Conservation (phyloP, 2,888 invertebrate genomes). For the Apodemia zela region DNA sequence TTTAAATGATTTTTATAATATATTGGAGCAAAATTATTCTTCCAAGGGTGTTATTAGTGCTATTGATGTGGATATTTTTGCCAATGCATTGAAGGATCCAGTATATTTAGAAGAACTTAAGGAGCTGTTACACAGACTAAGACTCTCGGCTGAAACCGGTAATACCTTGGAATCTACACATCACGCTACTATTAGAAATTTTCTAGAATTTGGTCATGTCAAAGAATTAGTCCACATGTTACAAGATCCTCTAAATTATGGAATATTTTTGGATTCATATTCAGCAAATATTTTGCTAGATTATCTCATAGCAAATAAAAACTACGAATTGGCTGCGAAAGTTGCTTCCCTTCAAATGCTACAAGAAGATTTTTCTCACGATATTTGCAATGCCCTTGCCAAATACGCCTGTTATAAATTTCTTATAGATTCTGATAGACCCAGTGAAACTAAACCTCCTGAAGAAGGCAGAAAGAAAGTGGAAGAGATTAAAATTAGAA, state of each 20-base stretch:
- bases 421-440: slow-evolving; percentile 57
- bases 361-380: slow-evolving; percentile 91
- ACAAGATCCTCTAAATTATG: slow-evolving; percentile 91
- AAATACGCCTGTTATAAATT: slow-evolving; percentile 88
- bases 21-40: slow-evolving; percentile 84
- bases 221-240: slow-evolving; percentile 86
- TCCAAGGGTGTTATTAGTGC: slow-evolving; percentile 83
- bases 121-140: slow-evolving; percentile 85
- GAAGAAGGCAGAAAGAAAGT: slow-evolving; percentile 49
- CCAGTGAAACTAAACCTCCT: slow-evolving; percentile 34
- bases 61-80: slow-evolving; percentile 91
- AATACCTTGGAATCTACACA: slow-evolving; percentile 89
- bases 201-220: slow-evolving; percentile 74
- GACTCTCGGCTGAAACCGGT: slow-evolving; percentile 85
- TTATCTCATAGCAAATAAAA: slow-evolving; percentile 84
- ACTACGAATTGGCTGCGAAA: slow-evolving; percentile 86
- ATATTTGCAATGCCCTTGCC: slow-evolving; percentile 84
- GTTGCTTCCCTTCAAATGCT: slow-evolving; percentile 90
- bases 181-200: slow-evolving; percentile 87
- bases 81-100: slow-evolving; percentile 82
- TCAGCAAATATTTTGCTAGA: slow-evolving; percentile 90
- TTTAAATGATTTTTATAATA: slow-evolving; percentile 84
- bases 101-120: slow-evolving; percentile 85
- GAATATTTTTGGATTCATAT: slow-evolving; percentile 93
- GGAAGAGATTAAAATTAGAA: slow-evolving; percentile 87